A percentile compares a stretch with the other conserved stretches of the same genome.
Evolutionary conservation across 2,797 vertebrate genomes (phyloP).

Genomic region (Carapus acus): DNA sequence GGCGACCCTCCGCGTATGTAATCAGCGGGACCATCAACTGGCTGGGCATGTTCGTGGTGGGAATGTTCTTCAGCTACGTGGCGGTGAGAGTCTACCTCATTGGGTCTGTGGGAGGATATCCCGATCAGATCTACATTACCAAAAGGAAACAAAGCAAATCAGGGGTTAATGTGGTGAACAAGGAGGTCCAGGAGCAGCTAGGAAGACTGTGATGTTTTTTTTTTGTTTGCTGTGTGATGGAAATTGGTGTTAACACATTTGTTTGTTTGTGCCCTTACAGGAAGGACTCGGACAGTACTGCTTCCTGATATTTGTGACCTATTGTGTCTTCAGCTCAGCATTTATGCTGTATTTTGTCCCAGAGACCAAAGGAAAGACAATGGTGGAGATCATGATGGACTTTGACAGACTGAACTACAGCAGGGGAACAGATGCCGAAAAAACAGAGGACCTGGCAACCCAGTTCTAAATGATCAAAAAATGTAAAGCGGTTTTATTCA

Average conservation of each 20-base stretch:
- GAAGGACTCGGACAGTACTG: constrained; percentile 73
- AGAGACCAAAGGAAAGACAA: constrained; percentile 66
- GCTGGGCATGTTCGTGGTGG: constrained; percentile 71
- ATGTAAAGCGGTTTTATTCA: too few species aligned
- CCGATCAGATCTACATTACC: too few species aligned
- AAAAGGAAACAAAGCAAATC: too few species aligned
- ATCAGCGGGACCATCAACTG: constrained; percentile 69
- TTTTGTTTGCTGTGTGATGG: neutral
- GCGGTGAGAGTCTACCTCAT: constrained; percentile 66
- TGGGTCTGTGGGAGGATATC: too few species aligned
- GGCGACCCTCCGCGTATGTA: constrained; percentile 74
- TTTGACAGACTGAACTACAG: constrained; percentile 66
- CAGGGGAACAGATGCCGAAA: constrained; percentile 27
- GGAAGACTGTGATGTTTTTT: too few species aligned
- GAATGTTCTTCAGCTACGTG: constrained; percentile 74
- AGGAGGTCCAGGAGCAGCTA: too few species aligned
- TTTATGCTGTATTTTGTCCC: constrained; percentile 61
- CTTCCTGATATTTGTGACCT: constrained; percentile 65
- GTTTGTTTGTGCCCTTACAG: constrained; percentile 50
- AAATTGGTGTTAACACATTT: neutral
- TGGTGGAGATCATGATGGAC: constrained; percentile 58
- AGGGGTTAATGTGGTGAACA: too few species aligned
- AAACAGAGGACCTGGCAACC: constrained; percentile 28
- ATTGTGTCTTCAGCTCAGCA: constrained; percentile 35
- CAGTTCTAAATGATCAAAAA: constrained; percentile 43